Conservation (phyloP, 2,113 vertebrate genomes). For the Limanda limanda region DNA sequence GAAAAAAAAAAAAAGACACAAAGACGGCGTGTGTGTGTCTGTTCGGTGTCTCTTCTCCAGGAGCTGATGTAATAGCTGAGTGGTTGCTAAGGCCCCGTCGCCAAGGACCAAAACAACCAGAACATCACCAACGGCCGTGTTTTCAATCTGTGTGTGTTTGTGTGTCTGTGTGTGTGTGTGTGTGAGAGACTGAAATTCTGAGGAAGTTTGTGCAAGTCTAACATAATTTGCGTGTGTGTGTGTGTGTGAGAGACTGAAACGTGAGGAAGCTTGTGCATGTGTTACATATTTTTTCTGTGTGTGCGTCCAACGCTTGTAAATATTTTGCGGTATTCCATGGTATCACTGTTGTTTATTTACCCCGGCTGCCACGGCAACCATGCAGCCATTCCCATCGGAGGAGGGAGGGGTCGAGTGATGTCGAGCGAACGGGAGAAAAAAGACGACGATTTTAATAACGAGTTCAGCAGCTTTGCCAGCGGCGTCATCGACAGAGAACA, state of each 20-base stretch:
- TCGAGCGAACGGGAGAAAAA: slow-evolving; percentile 20
- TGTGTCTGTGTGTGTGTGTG: neutral
- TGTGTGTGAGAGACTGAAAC: neutral
- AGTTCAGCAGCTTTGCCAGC: neutral
- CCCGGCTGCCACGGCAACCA: slow-evolving; percentile 48
- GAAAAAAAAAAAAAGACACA: neutral
- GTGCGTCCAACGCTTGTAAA: slow-evolving; percentile 58
- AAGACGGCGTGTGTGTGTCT: neutral
- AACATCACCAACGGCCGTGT: slow-evolving; percentile 15
- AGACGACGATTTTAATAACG: slow-evolving; percentile 13
- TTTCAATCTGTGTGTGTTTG: neutral
- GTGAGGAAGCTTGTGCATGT: slow-evolving; percentile 4
- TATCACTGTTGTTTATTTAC: slow-evolving; percentile 71
- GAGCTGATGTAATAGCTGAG: slow-evolving; percentile 57
- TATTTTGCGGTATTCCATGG: slow-evolving; percentile 76
- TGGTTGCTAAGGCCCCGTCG: slow-evolving; percentile 53
- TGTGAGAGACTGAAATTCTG: neutral
- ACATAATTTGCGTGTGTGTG: slow-evolving; percentile 12
- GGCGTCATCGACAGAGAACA: neutral
- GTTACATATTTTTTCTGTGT: slow-evolving; percentile 3
- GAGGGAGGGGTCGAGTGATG: slow-evolving; percentile 48
- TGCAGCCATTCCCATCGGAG: slow-evolving; percentile 40
- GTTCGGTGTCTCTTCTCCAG: slow-evolving; percentile 23
- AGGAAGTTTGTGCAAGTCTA: too few species aligned
- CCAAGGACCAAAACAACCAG: slow-evolving; percentile 64